Base-by-base conservation (phyloP, 30 jellyfish, hydroid and myxozoan species). In the Aurelia sp. region DNA sequence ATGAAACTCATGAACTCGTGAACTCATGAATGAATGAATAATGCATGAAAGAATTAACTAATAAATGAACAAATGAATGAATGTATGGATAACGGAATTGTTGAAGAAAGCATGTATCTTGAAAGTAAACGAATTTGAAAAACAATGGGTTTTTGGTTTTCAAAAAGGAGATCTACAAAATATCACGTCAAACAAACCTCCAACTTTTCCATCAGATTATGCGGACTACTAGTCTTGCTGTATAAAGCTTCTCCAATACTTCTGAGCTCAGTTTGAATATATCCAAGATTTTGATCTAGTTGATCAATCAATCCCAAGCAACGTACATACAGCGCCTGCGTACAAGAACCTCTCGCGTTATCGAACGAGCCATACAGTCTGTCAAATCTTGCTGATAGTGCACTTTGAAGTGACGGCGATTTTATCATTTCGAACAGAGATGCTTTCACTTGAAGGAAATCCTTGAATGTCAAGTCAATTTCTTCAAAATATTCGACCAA, bases 161-260 rank as follows among this genome's bases (percentile, higher is more conserved):
- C 8, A 6, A 12, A 7, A 44, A 44, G 8, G 55, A 44, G 55
- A 44, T 9, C 13, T 44, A 9, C 55, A 44, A 44, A 44, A 12
- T 44, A 10, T 3, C 2, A 10, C 0, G 55, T 44, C 55, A 44
- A 27, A 16, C 9, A 11, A 11, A 59, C 98, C 87, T 86, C 61
- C 19, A 91, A 53, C 18, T 74, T 64, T 59, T 86, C 98, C 96
- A 92, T 82, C 62, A 86, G 31, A 62, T 85, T 75, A 50, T 92
- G 98, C 11, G 98, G 98, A 80, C 96, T 92, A 75, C 89, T 80
- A 16, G 66, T 64, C 67, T 92, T 85, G 73, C 73, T 61, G 44
- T 80, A 86, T 74, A 92, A 41, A 13, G 93, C 86, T 59, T 86
- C 91, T 16, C 80, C 95, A 31, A 84, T 66, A 44, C 83, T 21